These are phyloP conservation scores for Smutsia gigantea DNA, from an alignment of 2,797 vertebrate genomes.

Conservation along the genomic window DNA sequence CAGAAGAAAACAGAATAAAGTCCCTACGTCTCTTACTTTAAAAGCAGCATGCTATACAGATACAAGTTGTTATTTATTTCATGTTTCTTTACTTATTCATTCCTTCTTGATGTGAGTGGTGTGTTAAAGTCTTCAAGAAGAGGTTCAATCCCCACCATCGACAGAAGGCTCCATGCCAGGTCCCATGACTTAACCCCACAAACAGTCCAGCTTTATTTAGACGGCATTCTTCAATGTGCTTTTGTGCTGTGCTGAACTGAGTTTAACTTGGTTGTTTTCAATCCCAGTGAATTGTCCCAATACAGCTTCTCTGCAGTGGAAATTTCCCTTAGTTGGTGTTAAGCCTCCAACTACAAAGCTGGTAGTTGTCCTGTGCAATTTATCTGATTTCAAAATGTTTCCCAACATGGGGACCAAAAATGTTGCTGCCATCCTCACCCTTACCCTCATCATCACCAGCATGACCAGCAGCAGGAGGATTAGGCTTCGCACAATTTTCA, in stretches of 20 bases:
- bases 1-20: background rate
- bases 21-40: background rate
- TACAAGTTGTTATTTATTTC: background rate
- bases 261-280: background rate
- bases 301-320: background rate
- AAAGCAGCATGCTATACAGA: background rate
- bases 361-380: background rate
- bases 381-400: background rate
- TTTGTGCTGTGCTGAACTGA: slow-evolving; percentile 10
- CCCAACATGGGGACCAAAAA: background rate
- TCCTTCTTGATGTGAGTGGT: too few relatives aligned
- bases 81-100: background rate
- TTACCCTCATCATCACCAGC: background rate
- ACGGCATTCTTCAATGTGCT: background rate
- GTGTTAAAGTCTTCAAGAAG: too few relatives aligned
- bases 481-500: background rate
- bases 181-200: background rate
- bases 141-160: background rate
- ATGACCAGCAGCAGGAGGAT: background rate
- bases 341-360: background rate
- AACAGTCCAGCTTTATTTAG: background rate
- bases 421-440: background rate
- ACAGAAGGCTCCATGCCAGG: background rate
- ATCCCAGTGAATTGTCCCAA: background rate
- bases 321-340: background rate